phyloP scores from a whole-genome alignment of 2,888 invertebrate genomes.

The Portevinia maculata region DNA sequence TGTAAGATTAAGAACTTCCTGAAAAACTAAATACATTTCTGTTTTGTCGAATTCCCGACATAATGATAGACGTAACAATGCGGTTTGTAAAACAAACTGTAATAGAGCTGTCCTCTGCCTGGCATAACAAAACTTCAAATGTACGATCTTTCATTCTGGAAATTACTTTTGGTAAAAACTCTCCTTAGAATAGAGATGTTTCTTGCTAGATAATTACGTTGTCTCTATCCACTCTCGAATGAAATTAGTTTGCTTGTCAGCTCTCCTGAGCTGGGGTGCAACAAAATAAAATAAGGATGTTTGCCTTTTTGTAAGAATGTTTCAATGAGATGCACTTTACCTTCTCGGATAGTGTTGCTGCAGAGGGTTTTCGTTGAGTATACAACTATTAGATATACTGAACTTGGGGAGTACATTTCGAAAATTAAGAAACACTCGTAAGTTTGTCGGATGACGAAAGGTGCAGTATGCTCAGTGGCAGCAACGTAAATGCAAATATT shows the following conservation, averaged over 20 bases:
- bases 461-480: constrained; percentile 6
- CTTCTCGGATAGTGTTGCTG: background rate
- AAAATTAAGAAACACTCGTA: constrained; percentile 56
- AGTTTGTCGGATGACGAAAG: constrained; percentile 17
- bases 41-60: constrained; percentile 30
- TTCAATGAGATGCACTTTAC: constrained; percentile 39
- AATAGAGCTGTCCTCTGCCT: background rate
- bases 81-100: constrained; percentile 25
- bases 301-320: constrained; percentile 41
- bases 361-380: background rate
- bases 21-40: constrained; percentile 9
- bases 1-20: too few relatives aligned
- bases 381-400: constrained; percentile 34
- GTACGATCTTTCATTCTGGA: background rate
- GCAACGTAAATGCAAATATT: constrained; percentile 61
- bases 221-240: constrained; percentile 42
- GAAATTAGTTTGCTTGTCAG: constrained; percentile 58
- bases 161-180: constrained; percentile 33
- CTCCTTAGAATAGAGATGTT: constrained; percentile 11
- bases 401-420: constrained; percentile 28
- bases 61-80: constrained; percentile 37
- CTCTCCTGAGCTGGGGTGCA: background rate
- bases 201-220: constrained; percentile 58
- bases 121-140: background rate
- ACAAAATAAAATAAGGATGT: constrained; percentile 18